Conservation (phyloP, 1,140 invertebrate species). For the Tetranychus urticae region DNA sequence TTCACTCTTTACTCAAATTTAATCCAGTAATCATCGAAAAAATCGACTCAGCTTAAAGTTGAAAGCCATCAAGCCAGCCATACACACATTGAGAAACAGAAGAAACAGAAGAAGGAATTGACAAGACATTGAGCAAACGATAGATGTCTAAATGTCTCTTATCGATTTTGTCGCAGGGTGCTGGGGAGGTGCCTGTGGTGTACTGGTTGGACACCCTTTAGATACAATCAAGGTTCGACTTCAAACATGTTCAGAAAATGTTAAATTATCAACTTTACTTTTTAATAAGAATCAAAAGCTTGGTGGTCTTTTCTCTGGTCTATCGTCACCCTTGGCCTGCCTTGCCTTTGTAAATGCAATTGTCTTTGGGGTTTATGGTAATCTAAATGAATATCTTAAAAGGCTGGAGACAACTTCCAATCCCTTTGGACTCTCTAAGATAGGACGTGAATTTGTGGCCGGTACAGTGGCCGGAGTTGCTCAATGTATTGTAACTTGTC, state of each 20-base stretch:
- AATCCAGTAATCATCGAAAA: too few relatives aligned
- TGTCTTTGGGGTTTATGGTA: slow-evolving; percentile 43
- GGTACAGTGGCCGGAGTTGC: slow-evolving; percentile 33
- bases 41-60: too few relatives aligned
- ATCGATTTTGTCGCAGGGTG: not conserved
- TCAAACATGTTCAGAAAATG: not conserved
- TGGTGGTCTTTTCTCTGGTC: slow-evolving; percentile 46
- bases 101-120: too few relatives aligned
- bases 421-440: slow-evolving; percentile 21
- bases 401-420: not conserved
- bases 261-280: not conserved
- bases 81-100: too few relatives aligned
- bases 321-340: slow-evolving; percentile 58
- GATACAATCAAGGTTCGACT: slow-evolving; percentile 1
- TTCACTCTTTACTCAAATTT: too few relatives aligned
- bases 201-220: slow-evolving; percentile 1
- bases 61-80: too few relatives aligned
- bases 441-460: slow-evolving; percentile 36
- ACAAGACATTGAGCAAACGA: too few relatives aligned
- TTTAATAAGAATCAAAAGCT: not conserved
- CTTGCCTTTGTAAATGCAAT: slow-evolving; percentile 67
- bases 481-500: slow-evolving; percentile 53
- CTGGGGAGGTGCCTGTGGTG: not conserved
- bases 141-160: not conserved
- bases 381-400: not conserved